Conservation (phyloP, 2,888 invertebrate species). For the Slavum lentiscoides region DNA sequence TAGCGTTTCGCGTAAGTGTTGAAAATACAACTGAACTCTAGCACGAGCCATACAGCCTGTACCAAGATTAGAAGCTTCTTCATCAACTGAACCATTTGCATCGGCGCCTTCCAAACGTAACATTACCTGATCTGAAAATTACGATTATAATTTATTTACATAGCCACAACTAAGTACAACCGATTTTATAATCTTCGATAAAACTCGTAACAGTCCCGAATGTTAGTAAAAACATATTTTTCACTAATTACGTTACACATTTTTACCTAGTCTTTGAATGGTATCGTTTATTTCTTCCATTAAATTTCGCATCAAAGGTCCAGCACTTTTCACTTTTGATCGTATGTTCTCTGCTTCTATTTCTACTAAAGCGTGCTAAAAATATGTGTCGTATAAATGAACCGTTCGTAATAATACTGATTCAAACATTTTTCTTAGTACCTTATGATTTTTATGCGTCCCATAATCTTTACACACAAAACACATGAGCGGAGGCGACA, state of each 20-base stretch:
- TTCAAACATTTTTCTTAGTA: conserved; percentile 56
- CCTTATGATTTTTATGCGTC: conserved; percentile 64
- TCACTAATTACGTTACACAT: background rate
- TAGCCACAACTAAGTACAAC: background rate
- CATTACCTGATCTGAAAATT: conserved; percentile 60
- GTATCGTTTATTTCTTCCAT: conserved; percentile 64
- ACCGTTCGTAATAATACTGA: background rate
- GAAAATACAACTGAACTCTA: conserved; percentile 63
- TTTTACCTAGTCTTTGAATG: conserved; percentile 59
- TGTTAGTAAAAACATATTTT: background rate
- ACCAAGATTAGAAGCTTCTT: conserved; percentile 57
- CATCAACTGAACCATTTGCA: conserved; percentile 55
- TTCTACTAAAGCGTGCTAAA: conserved; percentile 63
- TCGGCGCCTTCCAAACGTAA: conserved; percentile 57
- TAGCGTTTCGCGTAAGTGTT: conserved; percentile 62
- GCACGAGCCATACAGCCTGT: conserved; percentile 61
- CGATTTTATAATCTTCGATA: background rate
- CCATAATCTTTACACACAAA: conserved; percentile 67
- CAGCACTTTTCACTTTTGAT: conserved; percentile 61
- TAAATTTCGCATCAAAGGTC: conserved; percentile 64
- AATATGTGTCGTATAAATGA: conserved; percentile 53
- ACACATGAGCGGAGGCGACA: conserved; percentile 63
- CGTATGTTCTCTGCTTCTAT: conserved; percentile 65
- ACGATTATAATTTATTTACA: background rate
- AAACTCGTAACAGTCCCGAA: background rate